These are phyloP conservation scores for Cheilosia vernalis DNA, from an alignment of 2,888 invertebrate species.

Conservation along the genomic window DNA sequence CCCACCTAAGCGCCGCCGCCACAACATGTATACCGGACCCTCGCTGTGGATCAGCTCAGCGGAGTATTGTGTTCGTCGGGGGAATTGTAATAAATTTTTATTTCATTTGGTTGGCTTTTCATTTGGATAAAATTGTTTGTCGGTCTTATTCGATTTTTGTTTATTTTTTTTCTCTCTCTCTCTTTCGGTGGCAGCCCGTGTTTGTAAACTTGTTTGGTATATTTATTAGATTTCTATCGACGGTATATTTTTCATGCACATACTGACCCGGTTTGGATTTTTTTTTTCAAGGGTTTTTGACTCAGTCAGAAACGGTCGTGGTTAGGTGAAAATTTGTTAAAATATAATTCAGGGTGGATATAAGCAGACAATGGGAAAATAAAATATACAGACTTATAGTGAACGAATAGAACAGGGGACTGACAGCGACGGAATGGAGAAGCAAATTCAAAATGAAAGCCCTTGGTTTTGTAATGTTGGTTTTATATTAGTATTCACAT, in stretches of 20 bases:
- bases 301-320: slow-evolving; percentile 18
- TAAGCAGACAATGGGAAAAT: slow-evolving; percentile 13
- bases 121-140: slow-evolving; percentile 66
- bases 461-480: slow-evolving; percentile 1
- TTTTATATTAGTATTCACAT: not conserved
- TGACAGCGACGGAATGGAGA: slow-evolving; percentile 1
- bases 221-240: slow-evolving; percentile 47
- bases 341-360: slow-evolving; percentile 46
- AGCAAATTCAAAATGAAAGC: slow-evolving; percentile 38
- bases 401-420: not conserved
- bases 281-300: slow-evolving; percentile 5
- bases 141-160: slow-evolving; percentile 55
- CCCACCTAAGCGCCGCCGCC: slow-evolving; percentile 1
- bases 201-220: slow-evolving; percentile 15
- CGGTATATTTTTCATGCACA: slow-evolving; percentile 30
- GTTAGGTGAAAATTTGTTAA: slow-evolving; percentile 63
- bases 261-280: slow-evolving; percentile 45
- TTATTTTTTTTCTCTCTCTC: slow-evolving; percentile 4
- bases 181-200: slow-evolving; percentile 11
- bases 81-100: slow-evolving; percentile 73
- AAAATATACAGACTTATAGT: not conserved
- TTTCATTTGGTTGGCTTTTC: slow-evolving; percentile 72
- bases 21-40: not conserved
- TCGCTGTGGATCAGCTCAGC: slow-evolving; percentile 11
- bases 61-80: slow-evolving; percentile 45